Base-by-base conservation (phyloP, 1,140 invertebrate species). In the Eufriesea mexicana region DNA sequence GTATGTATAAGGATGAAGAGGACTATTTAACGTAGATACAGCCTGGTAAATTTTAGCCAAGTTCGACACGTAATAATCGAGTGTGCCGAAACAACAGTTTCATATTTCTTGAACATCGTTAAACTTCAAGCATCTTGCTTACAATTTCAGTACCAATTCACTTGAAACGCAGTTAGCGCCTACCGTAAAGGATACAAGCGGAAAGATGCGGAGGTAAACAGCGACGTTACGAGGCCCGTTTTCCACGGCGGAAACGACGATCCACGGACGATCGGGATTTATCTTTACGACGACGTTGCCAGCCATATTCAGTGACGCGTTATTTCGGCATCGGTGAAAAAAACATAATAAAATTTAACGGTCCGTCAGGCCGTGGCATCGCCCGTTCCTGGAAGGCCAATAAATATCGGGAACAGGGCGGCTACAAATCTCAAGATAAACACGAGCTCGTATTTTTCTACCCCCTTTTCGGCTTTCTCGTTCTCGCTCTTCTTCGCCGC, bases 341-440 rank as follows among this genome's bases (percentile, higher is more conserved):
- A 87, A 86, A 83, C 90, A 91, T 91, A 92, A 93, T 93, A 92
- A 92, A 93, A 92, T 93, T 93, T 92, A 93, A 92, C 92, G 92
- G 90, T 91, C 90, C 89, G 90, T 92, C 92, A 92, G 87, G 51
- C 67, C 74, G 62, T 59, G 83, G 73, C 62, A 73, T 80, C 75
- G 16, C 54, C 85, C 59, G n/a, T 76, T 42, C 61, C 76, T 75
- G 55, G 61, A 51, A 74, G 54, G 90, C 91, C 89, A 92, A 93
- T 93, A 93, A 93, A 93, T 93, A 93, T 90, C 89, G 88, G 88
- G 88, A 88, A 92, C 90, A 91, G 86, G 86, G 67, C 86, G 89
- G 87, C 91, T 91, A 93, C 92, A 93, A 93, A 93, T 93, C 91
- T 93, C 90, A 92, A 93, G 92, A 93, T 93, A 93, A 93, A 93